A percentile compares a stretch with the other conserved stretches of the same genome.
Evolutionary conservation across 2,888 invertebrate species (phyloP).

Genomic region (Nowickia ferox): DNA sequence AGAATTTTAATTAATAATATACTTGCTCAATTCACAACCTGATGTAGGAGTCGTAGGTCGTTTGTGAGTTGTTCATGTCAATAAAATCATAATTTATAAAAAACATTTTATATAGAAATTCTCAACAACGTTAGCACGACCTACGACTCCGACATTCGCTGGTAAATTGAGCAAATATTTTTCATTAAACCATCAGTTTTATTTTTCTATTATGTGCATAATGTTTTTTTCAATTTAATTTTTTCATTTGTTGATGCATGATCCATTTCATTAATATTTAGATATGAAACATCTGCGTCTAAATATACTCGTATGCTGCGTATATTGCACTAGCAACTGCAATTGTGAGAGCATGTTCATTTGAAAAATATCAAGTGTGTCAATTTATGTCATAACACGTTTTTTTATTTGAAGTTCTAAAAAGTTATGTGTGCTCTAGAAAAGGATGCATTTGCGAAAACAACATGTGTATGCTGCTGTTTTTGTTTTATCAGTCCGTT

Average conservation of each 20-base stretch:
- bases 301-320: neutral
- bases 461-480: slow-evolving; percentile 7
- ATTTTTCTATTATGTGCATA: too few relatives aligned
- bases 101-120: too few relatives aligned
- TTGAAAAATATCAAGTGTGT: neutral
- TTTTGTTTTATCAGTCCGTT: slow-evolving; percentile 31
- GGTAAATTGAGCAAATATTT: too few relatives aligned
- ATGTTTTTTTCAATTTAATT: neutral
- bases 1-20: too few relatives aligned
- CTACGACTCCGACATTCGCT: too few relatives aligned
- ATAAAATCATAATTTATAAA: too few relatives aligned
- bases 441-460: neutral
- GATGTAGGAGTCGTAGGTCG: too few relatives aligned
- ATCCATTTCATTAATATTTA: neutral
- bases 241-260: neutral
- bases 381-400: neutral
- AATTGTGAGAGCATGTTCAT: too few relatives aligned
- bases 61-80: too few relatives aligned
- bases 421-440: neutral
- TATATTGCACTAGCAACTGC: neutral
- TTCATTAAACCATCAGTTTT: too few relatives aligned
- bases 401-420: neutral
- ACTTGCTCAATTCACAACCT: too few relatives aligned
- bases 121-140: too few relatives aligned
- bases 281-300: neutral